Evolutionary conservation across 2,797 vertebrate genomes (phyloP), one percentile per base, ranked within the genome.

Genomic region (Chrosomus eos): DNA sequence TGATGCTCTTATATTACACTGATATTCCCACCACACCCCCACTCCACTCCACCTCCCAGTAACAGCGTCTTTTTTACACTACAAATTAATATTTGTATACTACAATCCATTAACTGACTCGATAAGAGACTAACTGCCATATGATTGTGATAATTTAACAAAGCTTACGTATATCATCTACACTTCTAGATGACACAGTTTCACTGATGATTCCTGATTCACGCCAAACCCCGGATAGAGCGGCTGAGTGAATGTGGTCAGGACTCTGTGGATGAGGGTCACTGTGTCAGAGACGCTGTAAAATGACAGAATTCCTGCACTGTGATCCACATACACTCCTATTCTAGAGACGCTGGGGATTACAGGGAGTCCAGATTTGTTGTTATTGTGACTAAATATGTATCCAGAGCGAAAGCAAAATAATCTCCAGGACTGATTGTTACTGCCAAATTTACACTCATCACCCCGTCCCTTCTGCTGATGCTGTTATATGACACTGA

Each of bases 41-140:
- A 18, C 67, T 72, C 74, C 36, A 82, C 80, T n/a, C n/a, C n/a
- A n/a, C n/a, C 85, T 86, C 80, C 73, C 85, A 86, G 73, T 86
- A 86, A 62, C 64, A 70, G 38, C 80, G 66, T 33, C 48, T n/a
- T n/a, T 58, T 60, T 2, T 21, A 8, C 51, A 21, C 2, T 21
- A 48, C 45, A 48, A 48, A 48, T 48, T 18, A 48, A 48, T 48
- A 48, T 48, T 5, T 53, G n/a, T n/a, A 23, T 21, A 55, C 53
- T 9, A 23, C 53, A n/a, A 55, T 23, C 21, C 23, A 55, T 55
- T 3, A 53, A 53, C 21, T 53, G 1, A 21, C 1, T 9, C 7
- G 21, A 55, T 21, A 8, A 55, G 21, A 55, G 21, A n/a, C 51
- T 53, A 23, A 23, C 21, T 55, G 53, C 9, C 7, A 55, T 55